These are phyloP conservation scores for Acanthosepion pharaonis DNA, from an alignment of 2,888 invertebrate genomes.

Conservation along the genomic window DNA sequence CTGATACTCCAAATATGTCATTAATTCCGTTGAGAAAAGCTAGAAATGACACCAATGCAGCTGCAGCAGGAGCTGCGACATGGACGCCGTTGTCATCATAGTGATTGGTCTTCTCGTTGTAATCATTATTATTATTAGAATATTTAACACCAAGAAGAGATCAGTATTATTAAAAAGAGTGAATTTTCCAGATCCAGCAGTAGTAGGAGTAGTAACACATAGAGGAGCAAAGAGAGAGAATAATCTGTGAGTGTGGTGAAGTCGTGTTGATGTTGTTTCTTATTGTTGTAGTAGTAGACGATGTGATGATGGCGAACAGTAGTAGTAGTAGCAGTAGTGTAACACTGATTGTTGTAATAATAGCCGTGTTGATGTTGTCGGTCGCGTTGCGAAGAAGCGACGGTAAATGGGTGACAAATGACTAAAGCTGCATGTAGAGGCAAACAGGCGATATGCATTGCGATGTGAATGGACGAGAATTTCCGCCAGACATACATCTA, in stretches of 20 bases:
- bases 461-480: constrained; percentile 24
- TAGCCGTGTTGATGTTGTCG: constrained; percentile 4
- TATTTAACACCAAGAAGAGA: not conserved
- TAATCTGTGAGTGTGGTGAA: not conserved
- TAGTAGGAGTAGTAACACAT: not conserved
- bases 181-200: constrained; percentile 35
- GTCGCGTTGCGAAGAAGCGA: not conserved
- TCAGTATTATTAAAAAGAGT: not conserved
- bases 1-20: not conserved
- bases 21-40: not conserved
- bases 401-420: not conserved
- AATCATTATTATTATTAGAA: not conserved
- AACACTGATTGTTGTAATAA: constrained; percentile 13
- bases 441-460: constrained; percentile 45
- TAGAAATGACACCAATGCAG: not conserved
- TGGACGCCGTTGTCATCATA: not conserved
- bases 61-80: not conserved
- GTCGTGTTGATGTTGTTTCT: constrained; percentile 38
- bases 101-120: not conserved
- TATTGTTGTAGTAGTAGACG: not conserved
- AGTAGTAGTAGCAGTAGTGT: not conserved
- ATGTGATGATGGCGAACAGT: not conserved
- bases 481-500: constrained; percentile 33
- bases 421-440: not conserved
- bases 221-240: not conserved